Conservation (phyloP, 2,888 invertebrate genomes). For the Plusia festucae region DNA sequence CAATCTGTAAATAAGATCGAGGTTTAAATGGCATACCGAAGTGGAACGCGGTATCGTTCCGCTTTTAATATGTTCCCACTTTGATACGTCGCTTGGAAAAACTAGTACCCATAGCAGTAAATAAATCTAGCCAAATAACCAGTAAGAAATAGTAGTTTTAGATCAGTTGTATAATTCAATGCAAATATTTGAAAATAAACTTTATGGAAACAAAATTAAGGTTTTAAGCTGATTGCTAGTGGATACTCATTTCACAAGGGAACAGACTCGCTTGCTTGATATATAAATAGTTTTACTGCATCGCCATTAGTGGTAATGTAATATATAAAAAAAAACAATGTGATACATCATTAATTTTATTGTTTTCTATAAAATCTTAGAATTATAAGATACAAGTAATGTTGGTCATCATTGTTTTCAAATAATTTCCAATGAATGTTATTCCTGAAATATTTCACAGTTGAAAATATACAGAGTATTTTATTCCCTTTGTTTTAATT, state of each 20-base stretch:
- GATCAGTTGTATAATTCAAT: too few relatives aligned
- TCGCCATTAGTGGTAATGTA: neutral
- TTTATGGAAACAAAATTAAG: too few relatives aligned
- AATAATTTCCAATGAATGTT: neutral
- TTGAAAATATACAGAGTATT: conserved; percentile 7
- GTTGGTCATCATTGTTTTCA: conserved; percentile 32
- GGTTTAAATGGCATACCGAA: conserved; percentile 3
- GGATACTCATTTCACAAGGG: too few relatives aligned
- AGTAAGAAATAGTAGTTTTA: too few relatives aligned
- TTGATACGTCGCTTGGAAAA: neutral
- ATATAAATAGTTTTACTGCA: too few relatives aligned
- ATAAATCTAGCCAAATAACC: neutral
- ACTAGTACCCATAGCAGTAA: neutral
- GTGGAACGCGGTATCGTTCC: neutral
- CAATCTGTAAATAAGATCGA: conserved; percentile 9
- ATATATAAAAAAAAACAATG: neutral
- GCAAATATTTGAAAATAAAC: too few relatives aligned
- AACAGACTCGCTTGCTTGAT: too few relatives aligned
- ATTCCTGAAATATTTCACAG: neutral
- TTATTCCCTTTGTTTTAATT: neutral
- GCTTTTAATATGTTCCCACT: conserved; percentile 2
- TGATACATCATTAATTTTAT: conserved; percentile 27
- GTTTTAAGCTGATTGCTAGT: too few relatives aligned
- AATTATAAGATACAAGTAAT: conserved; percentile 16
- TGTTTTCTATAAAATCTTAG: conserved; percentile 31